Conservation (phyloP, 2,888 invertebrate genomes). For the Acanthosepion pharaonis region DNA sequence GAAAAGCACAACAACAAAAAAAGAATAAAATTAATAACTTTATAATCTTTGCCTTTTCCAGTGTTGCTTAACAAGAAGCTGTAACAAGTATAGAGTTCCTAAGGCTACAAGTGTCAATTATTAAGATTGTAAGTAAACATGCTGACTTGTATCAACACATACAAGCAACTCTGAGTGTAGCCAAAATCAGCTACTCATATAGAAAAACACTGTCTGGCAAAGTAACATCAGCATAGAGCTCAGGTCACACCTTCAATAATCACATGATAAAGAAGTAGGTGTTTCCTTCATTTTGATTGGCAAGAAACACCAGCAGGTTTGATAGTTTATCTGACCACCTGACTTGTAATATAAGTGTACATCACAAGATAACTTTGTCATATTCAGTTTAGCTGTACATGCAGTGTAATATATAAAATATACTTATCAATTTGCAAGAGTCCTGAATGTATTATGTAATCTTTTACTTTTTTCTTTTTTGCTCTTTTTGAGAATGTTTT, state of each 20-base stretch:
- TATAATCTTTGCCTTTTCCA: background rate
- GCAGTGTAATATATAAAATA: too few species aligned
- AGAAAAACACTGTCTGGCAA: background rate
- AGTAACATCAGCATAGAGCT: constrained; percentile 18
- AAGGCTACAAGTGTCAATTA: background rate
- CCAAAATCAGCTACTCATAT: background rate
- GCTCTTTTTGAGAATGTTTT: too few species aligned
- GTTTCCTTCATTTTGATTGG: background rate
- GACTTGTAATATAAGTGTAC: too few species aligned
- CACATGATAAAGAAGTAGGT: background rate
- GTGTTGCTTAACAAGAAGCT: background rate
- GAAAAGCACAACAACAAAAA: background rate
- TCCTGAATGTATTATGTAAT: too few species aligned
- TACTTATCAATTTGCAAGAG: too few species aligned
- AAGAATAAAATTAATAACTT: background rate
- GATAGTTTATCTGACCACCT: background rate
- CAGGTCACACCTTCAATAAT: background rate
- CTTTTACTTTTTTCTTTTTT: too few species aligned
- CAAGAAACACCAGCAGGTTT: background rate
- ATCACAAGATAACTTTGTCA: too few species aligned
- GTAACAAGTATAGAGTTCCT: background rate
- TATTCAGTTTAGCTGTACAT: too few species aligned
- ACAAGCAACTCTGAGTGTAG: background rate
- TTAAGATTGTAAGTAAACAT: background rate
- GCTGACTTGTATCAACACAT: background rate